These are phyloP conservation scores for Pipistrellus kuhlii DNA, from an alignment of 2,797 vertebrate genomes.

Conservation along the genomic window DNA sequence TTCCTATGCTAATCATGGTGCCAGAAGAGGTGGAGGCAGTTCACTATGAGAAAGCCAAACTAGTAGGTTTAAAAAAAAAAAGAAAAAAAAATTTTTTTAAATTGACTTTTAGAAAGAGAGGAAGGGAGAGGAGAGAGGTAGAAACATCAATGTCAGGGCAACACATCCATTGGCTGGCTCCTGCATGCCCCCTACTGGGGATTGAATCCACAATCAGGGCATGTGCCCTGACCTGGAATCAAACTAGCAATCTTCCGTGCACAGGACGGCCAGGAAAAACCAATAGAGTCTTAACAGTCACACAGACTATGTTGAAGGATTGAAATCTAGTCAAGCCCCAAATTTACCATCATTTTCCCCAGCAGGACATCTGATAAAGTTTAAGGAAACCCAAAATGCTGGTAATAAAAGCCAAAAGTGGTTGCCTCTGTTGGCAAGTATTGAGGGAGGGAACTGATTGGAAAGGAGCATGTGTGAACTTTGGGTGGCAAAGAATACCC, in stretches of 20 bases:
- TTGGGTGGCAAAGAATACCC: not conserved
- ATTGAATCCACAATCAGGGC: too few species aligned
- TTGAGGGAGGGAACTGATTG: not conserved
- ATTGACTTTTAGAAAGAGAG: too few species aligned
- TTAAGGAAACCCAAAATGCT: not conserved
- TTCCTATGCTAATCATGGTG: not conserved
- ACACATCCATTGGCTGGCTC: too few species aligned
- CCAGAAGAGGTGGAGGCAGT: not conserved
- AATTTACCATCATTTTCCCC: not conserved
- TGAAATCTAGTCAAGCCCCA: not conserved
- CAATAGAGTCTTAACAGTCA: not conserved
- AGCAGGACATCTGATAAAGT: not conserved
- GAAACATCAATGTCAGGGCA: too few species aligned
- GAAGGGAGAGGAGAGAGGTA: too few species aligned
- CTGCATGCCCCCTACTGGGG: too few species aligned
- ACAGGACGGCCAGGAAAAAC: not conserved
- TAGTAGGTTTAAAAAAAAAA: too few species aligned
- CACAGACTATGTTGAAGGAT: not conserved
- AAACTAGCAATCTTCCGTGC: too few species aligned
- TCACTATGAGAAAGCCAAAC: not conserved
- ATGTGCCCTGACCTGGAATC: too few species aligned
- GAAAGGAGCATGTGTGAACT: not conserved
- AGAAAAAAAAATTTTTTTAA: too few species aligned
- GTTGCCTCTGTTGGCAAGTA: not conserved
- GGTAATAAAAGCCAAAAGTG: not conserved